Evolutionary conservation across 1,140 invertebrate species (phyloP), one percentile per base, ranked within the genome.

Genomic region (Latrodectus geometricus): DNA sequence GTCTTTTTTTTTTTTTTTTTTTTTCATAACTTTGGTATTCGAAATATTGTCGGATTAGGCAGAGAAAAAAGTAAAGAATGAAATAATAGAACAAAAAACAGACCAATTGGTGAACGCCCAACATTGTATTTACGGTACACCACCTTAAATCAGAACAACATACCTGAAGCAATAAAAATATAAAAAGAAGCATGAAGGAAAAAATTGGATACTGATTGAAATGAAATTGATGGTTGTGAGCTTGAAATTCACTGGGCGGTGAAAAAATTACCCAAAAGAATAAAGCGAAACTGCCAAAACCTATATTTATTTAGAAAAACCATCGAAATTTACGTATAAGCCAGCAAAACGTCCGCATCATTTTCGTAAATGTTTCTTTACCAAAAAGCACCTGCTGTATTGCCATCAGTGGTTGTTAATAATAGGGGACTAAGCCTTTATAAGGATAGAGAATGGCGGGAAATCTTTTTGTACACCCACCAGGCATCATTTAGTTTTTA

Each of bases 221-320:
- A 78, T 49, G 65, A 23, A 78, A 78, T 78, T 78, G 76, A 78
- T 68, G 76, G 76, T 78, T 50, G 76, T 68, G 35, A 61, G 54
- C 17, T 9, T 17, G 56, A 50, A 78, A 78, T 78, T 50, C 48
- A 12, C 15, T 23, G 76, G 76, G 76, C 76, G 76, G 76, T 15
- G 17, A 65, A 68, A 69, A 69, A 69, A 69, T 69, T 69, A 23
- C 11, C n/a, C 8, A 56, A 76, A 61, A 61, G 20, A 21, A 52
- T n/a, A 12, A 76, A 14, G n/a, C 65, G 9, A 20, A 56, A 14
- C 17, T 3, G 0, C 4, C 21, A 8, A 66, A 78, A n/a, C 76
- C 61, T 21, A 66, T 78, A 78, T 78, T 78, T 78, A 78, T 78
- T 78, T 61, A 78, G 48, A 78, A 78, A 78, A 78, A 78, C 61